Percentiles rank a stretch among this genome's conserved stretches.
phyloP scores from a whole-genome alignment of 2,888 invertebrate species.

The Clitarchus hookeri region DNA sequence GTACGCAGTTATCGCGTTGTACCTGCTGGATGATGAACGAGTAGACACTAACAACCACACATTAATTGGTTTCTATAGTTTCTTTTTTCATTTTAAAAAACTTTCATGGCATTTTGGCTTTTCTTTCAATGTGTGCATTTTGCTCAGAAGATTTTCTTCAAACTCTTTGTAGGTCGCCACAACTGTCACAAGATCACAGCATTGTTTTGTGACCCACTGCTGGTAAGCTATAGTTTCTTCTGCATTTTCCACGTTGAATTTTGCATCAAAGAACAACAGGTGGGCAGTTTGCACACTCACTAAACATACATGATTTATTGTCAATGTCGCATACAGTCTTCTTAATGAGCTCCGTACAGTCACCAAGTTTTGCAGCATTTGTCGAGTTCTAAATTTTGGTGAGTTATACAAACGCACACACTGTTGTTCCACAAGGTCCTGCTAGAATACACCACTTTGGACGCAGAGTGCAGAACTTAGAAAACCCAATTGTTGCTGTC shows the following conservation, averaged over 20 bases:
- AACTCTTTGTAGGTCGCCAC: background rate
- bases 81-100: background rate
- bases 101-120: background rate
- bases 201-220: background rate
- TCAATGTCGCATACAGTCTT: background rate
- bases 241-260: background rate
- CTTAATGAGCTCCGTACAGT: background rate
- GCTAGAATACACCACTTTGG: background rate
- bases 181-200: background rate
- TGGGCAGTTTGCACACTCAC: background rate
- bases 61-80: background rate
- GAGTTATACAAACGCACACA: background rate
- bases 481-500: background rate
- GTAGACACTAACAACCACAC: background rate
- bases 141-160: conserved; percentile 1
- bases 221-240: background rate
- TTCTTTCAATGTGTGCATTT: background rate
- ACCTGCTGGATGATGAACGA: background rate
- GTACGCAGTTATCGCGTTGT: background rate
- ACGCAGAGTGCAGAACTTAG: background rate
- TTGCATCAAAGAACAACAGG: background rate
- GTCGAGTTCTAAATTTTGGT: background rate
- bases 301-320: background rate
- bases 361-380: background rate
- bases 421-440: background rate